These are phyloP conservation scores for Pseudococcus longispinus DNA, from an alignment of 2,888 invertebrate genomes.

Conservation along the genomic window DNA sequence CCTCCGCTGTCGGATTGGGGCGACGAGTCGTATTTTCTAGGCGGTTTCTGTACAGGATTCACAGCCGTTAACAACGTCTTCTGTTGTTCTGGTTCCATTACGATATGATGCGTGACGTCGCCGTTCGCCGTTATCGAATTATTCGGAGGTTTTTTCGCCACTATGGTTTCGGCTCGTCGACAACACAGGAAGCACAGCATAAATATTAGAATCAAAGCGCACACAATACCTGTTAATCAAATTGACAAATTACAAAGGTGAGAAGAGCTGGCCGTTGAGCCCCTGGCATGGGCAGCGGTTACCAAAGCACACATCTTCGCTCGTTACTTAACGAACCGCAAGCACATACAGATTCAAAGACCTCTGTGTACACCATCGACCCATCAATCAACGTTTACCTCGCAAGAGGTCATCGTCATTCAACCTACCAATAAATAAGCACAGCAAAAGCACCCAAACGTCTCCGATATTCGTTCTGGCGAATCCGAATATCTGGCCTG, in stretches of 20 bases:
- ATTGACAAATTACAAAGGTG: background rate
- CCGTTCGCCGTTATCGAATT: constrained; percentile 71
- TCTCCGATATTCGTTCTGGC: constrained; percentile 3
- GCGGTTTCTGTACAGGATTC: constrained; percentile 84
- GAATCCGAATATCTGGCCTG: background rate
- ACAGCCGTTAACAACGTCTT: constrained; percentile 84
- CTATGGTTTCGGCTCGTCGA: constrained; percentile 59
- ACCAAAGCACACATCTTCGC: background rate
- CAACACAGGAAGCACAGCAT: constrained; percentile 67
- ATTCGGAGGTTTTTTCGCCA: constrained; percentile 65
- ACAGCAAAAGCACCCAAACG: constrained; percentile 50
- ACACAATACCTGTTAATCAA: constrained; percentile 47
- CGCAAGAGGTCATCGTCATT: no score
- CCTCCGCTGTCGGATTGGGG: constrained; percentile 75
- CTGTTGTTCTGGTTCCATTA: constrained; percentile 74
- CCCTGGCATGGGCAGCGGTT: no score
- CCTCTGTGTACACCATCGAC: no score
- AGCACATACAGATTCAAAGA: no score
- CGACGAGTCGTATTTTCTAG: constrained; percentile 77
- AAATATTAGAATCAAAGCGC: constrained; percentile 64
- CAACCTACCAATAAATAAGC: constrained; percentile 47
- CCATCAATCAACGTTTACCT: no score
- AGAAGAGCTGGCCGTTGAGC: background rate
- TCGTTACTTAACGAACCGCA: background rate
- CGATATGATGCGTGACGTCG: constrained; percentile 67